phyloP scores from a whole-genome alignment of 37 sponge, comb jelly and placozoan genomes.

The Spongilla lacustris region DNA sequence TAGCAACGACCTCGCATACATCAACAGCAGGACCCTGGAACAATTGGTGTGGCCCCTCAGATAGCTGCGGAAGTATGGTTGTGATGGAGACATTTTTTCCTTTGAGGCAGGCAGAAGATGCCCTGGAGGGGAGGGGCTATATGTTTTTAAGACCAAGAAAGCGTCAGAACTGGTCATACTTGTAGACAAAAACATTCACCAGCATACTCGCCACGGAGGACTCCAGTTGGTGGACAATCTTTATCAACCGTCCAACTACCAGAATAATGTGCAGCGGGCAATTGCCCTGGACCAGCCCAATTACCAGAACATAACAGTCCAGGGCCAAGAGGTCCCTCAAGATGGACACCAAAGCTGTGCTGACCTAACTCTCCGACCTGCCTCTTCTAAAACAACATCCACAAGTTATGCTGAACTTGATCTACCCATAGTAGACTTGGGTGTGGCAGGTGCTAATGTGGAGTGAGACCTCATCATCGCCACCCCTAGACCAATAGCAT shows the following conservation, averaged over 20 bases:
- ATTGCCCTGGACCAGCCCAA: background rate
- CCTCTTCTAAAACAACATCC: background rate
- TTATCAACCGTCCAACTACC: background rate
- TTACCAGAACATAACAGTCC: background rate
- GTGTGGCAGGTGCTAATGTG: background rate
- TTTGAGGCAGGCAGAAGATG: conserved; percentile 89
- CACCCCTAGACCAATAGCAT: too few species aligned
- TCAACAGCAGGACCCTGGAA: conserved; percentile 32
- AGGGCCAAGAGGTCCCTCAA: conserved; percentile 1
- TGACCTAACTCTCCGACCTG: conserved; percentile 11
- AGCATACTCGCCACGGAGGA: conserved; percentile 18
- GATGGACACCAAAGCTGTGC: conserved; percentile 1
- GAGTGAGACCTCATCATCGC: too few species aligned
- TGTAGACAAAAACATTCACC: conserved; percentile 57
- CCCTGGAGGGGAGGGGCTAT: conserved; percentile 76
- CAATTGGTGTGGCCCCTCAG: conserved; percentile 80
- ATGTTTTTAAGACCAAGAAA: conserved; percentile 60
- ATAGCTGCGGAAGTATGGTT: conserved; percentile 81
- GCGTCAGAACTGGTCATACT: conserved; percentile 56
- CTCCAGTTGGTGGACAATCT: background rate
- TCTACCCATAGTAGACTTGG: background rate
- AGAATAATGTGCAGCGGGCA: conserved; percentile 12
- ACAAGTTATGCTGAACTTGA: conserved; percentile 24
- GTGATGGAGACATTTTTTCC: conserved; percentile 81
- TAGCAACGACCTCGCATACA: conserved; percentile 44